These are phyloP conservation scores for Rhizoglyphus robini DNA, from an alignment of 1,140 invertebrate species.

Conservation along the genomic window DNA sequence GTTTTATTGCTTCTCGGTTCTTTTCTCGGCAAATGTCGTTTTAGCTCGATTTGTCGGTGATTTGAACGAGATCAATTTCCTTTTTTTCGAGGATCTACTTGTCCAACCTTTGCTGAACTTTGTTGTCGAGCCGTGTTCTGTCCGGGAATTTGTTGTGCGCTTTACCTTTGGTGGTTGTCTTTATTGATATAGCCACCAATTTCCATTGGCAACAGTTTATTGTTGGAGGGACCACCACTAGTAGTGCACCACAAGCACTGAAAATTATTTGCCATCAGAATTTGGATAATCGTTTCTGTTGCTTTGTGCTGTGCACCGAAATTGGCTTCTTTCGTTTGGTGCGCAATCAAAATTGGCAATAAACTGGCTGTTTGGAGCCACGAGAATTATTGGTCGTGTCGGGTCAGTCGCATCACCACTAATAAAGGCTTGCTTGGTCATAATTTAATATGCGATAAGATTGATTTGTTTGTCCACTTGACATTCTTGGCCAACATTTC, in stretches of 20 bases:
- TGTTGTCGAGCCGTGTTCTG: not conserved
- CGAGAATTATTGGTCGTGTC: constrained; percentile 7
- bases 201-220: constrained; percentile 13
- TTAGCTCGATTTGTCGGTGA: not conserved
- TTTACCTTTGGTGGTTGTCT: not conserved
- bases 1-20: too few species aligned
- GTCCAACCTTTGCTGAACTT: not conserved
- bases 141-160: not conserved
- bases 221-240: not conserved
- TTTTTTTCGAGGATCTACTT: not conserved
- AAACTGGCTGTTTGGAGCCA: not conserved
- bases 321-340: constrained; percentile 2
- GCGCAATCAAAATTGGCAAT: constrained; percentile 13
- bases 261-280: not conserved
- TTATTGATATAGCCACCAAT: not conserved
- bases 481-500: not conserved
- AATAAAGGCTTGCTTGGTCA: constrained; percentile 5
- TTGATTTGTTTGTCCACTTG: constrained; percentile 5
- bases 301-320: not conserved
- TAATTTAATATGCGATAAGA: constrained; percentile 3
- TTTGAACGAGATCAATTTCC: not conserved
- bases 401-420: not conserved
- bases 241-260: not conserved
- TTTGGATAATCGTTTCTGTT: constrained; percentile 1
- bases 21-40: too few species aligned